A percentile compares a stretch with the other conserved stretches of the same genome.
Evolutionary conservation across 2,888 invertebrate genomes (phyloP).

Genomic region (Drosophila histrio): DNA sequence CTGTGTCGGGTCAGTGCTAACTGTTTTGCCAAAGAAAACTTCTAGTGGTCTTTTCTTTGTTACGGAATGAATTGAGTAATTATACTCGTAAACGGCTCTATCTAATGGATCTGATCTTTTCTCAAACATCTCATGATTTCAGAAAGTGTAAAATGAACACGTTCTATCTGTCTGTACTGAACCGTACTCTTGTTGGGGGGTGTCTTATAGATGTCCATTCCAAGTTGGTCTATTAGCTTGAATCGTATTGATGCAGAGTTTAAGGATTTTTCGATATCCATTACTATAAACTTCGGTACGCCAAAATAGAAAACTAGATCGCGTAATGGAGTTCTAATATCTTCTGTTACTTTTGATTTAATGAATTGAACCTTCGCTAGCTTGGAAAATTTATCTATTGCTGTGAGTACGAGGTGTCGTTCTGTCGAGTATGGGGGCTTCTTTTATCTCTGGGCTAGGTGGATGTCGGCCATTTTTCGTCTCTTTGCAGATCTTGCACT

Average conservation of each 20-base stretch:
- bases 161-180: constrained; percentile 10
- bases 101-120: background rate
- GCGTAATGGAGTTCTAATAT: background rate
- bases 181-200: constrained; percentile 3
- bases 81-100: background rate
- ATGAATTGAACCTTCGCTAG: background rate
- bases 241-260: background rate
- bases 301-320: constrained; percentile 1
- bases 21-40: background rate
- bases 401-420: background rate
- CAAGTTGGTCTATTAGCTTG: background rate
- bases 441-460: constrained; percentile 14
- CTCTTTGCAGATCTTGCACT: constrained; percentile 15
- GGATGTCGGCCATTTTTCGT: constrained; percentile 44
- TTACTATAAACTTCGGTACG: no score
- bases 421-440: background rate
- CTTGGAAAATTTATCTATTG: no score
- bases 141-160: background rate
- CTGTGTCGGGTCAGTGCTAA: background rate
- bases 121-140: background rate
- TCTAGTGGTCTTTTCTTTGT: no score
- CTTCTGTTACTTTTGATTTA: constrained; percentile 8
- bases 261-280: background rate
- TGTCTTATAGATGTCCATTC: background rate
- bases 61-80: background rate